phyloP scores from a whole-genome alignment of 2,113 vertebrate species.

The Salvelinus fontinalis region DNA sequence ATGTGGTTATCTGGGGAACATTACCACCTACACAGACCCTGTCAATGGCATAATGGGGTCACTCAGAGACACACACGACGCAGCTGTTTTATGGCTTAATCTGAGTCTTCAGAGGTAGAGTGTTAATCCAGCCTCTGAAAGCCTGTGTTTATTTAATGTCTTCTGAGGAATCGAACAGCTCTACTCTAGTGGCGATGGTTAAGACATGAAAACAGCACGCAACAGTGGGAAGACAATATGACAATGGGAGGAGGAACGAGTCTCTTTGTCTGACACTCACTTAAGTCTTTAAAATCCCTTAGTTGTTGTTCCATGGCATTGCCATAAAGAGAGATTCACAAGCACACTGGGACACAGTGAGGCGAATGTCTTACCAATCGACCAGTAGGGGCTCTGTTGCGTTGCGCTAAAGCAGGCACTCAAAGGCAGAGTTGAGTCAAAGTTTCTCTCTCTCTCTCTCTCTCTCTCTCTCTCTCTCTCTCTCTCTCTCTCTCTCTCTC shows the following conservation, averaged over 20 bases:
- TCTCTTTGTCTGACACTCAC: constrained; percentile 6
- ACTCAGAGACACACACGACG: constrained; percentile 56
- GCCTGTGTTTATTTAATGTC: constrained; percentile 57
- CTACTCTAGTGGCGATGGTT: constrained; percentile 47
- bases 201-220: constrained; percentile 54
- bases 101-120: constrained; percentile 37
- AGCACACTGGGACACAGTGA: not conserved
- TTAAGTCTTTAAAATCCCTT: constrained; percentile 52
- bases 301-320: constrained; percentile 2
- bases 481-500: not conserved
- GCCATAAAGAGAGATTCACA: constrained; percentile 23
- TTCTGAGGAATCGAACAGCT: constrained; percentile 42
- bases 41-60: constrained; percentile 60
- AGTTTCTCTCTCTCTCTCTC: constrained; percentile 13
- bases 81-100: constrained; percentile 60
- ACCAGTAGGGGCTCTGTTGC: constrained; percentile 67
- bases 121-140: constrained; percentile 50
- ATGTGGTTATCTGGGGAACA: constrained; percentile 53
- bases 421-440: not conserved
- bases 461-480: not conserved
- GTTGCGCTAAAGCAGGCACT: constrained; percentile 36
- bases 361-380: constrained; percentile 32
- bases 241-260: constrained; percentile 42
- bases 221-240: constrained; percentile 27
- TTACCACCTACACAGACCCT: constrained; percentile 39